Base-by-base conservation (phyloP, 2,797 vertebrate species). In the Percopsis omiscomaycus region DNA sequence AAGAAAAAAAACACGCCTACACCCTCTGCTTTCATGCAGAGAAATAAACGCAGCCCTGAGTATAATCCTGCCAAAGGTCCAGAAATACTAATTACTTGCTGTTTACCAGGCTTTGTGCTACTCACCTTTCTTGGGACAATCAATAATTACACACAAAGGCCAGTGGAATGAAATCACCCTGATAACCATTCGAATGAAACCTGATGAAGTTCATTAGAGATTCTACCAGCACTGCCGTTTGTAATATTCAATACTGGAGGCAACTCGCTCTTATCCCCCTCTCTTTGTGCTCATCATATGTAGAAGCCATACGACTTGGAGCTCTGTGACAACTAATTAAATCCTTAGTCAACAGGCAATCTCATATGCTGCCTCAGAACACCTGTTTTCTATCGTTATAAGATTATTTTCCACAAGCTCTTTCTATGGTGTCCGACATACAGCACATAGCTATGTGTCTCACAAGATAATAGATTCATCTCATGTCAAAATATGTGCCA, bases 81-180 rank as follows among this genome's bases (percentile, higher is more conserved):
- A 86, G 82, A 88, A 91, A 92, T 91, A 91, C 92, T 92, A 93
- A 93, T 93, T 92, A 89, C 85, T 83, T 84, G 88, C 90, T 92
- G 88, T 91, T 93, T 91, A 86, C 83, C 64, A 69, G 86, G 78
- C 85, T 86, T 81, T 84, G 83, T 84, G 68, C 75, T 75, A 57
- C 76, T 82, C 86, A 89, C 90, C 89, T 90, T 90, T 88, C 88
- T 90, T 65, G 65, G 81, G 86, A 89, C 88, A 91, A 92, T 93
- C 91, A 80, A 93, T 93, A 91, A 91, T 89, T 88, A 88, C 81
- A 87, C 87, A 92, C 89, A 91, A 88, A 87, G 84, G 71, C 85
- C 62, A 30, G 67, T 72, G 67, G 82, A 86, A 88, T 90, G 84
- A 90, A 91, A 91, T 88, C 84, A 75, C 81, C 82, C 84, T 68